These are phyloP conservation scores for Hypsibius dujardini DNA, from an alignment of 1,140 invertebrate genomes.

Conservation along the genomic window DNA sequence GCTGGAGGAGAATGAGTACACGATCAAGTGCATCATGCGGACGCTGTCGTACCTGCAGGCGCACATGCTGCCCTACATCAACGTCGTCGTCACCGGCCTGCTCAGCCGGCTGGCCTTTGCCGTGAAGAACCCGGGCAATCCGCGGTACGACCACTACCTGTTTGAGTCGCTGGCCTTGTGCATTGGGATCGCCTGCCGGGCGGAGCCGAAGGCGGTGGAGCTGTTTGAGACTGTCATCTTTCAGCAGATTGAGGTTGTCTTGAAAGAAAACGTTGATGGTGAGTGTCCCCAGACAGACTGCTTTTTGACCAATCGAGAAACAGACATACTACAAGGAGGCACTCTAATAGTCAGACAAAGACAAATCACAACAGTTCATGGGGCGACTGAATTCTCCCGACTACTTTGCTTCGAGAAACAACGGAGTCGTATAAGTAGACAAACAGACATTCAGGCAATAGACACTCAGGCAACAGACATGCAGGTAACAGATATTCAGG, in stretches of 20 bases:
- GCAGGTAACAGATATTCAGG: no score
- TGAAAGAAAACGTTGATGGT: conserved; percentile 81
- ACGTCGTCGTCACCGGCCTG: conserved; percentile 57
- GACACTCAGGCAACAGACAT: no score
- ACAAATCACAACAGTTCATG: conserved; percentile 8
- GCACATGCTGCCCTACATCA: conserved; percentile 57
- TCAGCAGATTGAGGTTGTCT: conserved; percentile 74
- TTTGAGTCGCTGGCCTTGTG: conserved; percentile 79
- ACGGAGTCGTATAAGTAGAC: no score
- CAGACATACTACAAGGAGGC: no score
- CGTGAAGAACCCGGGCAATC: conserved; percentile 81
- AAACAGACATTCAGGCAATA: no score
- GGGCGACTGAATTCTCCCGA: conserved; percentile 14
- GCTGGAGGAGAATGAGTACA: conserved; percentile 69
- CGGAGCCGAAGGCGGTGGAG: conserved; percentile 54
- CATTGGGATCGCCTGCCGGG: conserved; percentile 65
- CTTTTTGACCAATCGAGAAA: no score
- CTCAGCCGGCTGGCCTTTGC: conserved; percentile 62
- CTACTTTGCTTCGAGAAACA: no score
- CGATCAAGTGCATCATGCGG: conserved; percentile 88
- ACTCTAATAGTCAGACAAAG: conserved; percentile 22
- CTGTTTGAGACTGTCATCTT: conserved; percentile 78
- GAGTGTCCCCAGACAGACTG: no score
- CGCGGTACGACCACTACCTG: conserved; percentile 91
- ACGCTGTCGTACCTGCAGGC: conserved; percentile 63